Evolutionary conservation across 2,113 vertebrate species (phyloP).

Genomic region (Spilogale gracilis): DNA sequence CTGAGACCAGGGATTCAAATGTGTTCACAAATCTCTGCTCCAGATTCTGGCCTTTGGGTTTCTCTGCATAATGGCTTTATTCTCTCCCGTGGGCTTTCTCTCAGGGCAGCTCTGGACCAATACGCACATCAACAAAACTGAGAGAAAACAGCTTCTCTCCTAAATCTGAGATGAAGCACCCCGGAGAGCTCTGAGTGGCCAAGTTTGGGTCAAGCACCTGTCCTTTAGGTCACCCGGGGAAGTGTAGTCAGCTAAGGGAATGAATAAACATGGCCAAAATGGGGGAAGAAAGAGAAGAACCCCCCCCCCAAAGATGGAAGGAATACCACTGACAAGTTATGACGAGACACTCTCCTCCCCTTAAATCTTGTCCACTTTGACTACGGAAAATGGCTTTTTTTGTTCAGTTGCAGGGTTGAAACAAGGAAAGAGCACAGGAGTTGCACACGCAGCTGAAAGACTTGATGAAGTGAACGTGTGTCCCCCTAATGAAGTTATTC

Average conservation of each 20-base stretch:
- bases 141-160: background rate
- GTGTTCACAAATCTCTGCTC: background rate
- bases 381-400: background rate
- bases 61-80: background rate
- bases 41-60: background rate
- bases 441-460: conserved; percentile 73
- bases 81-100: background rate
- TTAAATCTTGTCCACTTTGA: background rate
- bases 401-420: background rate
- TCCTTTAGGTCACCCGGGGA: background rate
- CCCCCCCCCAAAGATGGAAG: background rate
- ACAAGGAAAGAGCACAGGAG: conserved; percentile 9
- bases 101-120: background rate
- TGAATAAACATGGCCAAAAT: background rate
- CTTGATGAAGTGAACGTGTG: conserved; percentile 67
- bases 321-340: too few species aligned
- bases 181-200: background rate
- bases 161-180: background rate
- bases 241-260: background rate
- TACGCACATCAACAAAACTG: background rate
- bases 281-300: background rate
- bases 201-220: background rate
- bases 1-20: background rate
- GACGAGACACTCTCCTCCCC: background rate
- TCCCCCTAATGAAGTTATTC: conserved; percentile 89